Base-by-base conservation (phyloP, 2,888 invertebrate genomes). In the Trissolcus japonicus region DNA sequence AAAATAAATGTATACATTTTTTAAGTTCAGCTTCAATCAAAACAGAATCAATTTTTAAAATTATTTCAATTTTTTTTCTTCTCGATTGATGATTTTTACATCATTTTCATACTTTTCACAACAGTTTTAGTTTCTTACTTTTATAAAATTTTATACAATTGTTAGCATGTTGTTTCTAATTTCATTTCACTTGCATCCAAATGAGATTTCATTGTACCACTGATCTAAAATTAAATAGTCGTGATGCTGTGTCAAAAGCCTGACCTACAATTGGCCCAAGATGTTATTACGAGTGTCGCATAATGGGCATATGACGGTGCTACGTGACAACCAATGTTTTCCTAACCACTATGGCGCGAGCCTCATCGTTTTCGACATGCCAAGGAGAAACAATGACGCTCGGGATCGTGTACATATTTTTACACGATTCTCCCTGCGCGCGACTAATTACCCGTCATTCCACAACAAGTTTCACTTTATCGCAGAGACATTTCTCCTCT, bases 321-420 rank as follows among this genome's bases (percentile, higher is more conserved):
- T 60, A 73, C 73, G 73, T 73, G 73, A 67, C 74, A 74, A 60
- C 66, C 62, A 74, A 62, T 74, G 61, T 74, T 67, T 74, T 62
- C 40, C 46, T 74, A 35, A 35, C 35, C 35, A 2, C 11, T 35
- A 6, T 35, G 35, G 35, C 35, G 11, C 35, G 35, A 43, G 57
- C 9, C 40, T 57, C 57, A 57, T 57, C 25, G 51, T 66, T 57
- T 57, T 66, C 57, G 66, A 66, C 41, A 13, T 14, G 40, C 41
- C 21, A 53, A 19, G 21, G 19, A 65, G 48, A 65, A 56, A 56
- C 55, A 50, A 66, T 65, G 17, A 19, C 13, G 40, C 29, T 2
- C 51, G 41, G 7, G 4, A 35, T 35, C 11, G 35, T 35, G 2
- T 35, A 35, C 6, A 35, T n/a, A n/a, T 35, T 35, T 35, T 35